These are phyloP conservation scores for Drosophila tristis DNA, from an alignment of 1,140 invertebrate species.

Conservation along the genomic window DNA sequence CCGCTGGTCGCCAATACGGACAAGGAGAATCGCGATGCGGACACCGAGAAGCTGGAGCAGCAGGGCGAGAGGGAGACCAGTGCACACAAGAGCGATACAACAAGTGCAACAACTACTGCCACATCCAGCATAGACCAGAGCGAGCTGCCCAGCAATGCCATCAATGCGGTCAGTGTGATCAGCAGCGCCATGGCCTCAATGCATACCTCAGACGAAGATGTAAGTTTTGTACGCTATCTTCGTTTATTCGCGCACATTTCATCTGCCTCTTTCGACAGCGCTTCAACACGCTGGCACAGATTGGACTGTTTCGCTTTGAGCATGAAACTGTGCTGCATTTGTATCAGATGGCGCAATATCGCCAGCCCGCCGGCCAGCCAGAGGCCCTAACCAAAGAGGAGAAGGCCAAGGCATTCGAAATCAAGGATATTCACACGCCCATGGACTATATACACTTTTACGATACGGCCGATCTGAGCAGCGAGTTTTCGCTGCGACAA, in stretches of 20 bases:
- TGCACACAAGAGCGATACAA: constrained; percentile 63
- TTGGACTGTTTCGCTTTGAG: constrained; percentile 86
- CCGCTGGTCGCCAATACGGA: constrained; percentile 64
- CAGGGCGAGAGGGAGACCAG: constrained; percentile 23
- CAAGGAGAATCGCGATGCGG: constrained; percentile 75
- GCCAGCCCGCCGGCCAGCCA: constrained; percentile 27
- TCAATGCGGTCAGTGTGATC: constrained; percentile 80
- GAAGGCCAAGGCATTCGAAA: constrained; percentile 85
- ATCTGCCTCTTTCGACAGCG: constrained; percentile 69
- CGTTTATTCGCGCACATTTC: not conserved
- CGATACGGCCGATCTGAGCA: constrained; percentile 63
- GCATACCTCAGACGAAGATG: constrained; percentile 75
- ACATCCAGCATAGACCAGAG: constrained; percentile 66
- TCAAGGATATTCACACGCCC: constrained; percentile 78
- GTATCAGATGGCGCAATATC: constrained; percentile 80
- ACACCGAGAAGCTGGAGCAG: constrained; percentile 69
- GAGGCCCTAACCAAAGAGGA: constrained; percentile 83
- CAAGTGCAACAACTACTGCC: constrained; percentile 67
- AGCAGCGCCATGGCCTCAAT: constrained; percentile 81
- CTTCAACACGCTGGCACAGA: constrained; percentile 85
- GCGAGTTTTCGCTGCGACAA: constrained; percentile 73
- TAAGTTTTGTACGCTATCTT: constrained; percentile 29
- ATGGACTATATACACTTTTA: constrained; percentile 81
- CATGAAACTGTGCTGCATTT: constrained; percentile 79
- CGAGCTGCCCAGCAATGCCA: constrained; percentile 70